phyloP scores from a whole-genome alignment of 2,113 vertebrate genomes.

The Urocitellus parryii region DNA sequence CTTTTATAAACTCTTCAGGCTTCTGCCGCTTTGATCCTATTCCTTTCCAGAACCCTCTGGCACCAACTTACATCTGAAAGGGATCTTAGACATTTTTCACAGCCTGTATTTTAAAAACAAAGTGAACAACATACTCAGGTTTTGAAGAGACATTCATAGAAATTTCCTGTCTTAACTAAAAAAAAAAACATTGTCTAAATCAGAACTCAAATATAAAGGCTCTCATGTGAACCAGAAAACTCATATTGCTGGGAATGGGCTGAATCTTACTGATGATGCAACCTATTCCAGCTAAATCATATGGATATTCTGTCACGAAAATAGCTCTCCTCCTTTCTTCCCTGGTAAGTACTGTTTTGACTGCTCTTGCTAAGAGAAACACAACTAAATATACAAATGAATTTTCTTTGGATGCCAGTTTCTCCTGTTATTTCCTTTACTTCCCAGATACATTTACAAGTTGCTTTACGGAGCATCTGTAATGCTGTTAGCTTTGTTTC shows the following conservation, averaged over 20 bases:
- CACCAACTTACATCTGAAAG: constrained; percentile 1
- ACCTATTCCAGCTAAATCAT: not conserved
- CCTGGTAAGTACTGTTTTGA: not conserved
- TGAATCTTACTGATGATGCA: not conserved
- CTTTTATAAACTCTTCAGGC: not conserved
- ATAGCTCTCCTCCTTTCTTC: constrained; percentile 45
- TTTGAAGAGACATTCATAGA: not conserved
- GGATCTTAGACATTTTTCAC: not conserved
- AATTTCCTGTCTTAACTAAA: not conserved
- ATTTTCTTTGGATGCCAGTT: constrained; percentile 28
- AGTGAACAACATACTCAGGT: not conserved
- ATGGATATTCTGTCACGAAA: not conserved
- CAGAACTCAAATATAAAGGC: constrained; percentile 13
- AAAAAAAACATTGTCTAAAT: not conserved
- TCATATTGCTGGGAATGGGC: not conserved
- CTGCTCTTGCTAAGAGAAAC: constrained; percentile 17
- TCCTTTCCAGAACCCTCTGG: not conserved
- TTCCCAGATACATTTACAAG: not conserved
- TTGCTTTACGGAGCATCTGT: constrained; percentile 55
- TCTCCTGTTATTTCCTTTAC: constrained; percentile 8
- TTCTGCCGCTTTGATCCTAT: not conserved
- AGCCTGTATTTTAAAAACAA: not conserved
- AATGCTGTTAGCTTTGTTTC: constrained; percentile 56
- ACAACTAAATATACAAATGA: not conserved
- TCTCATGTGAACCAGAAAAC: constrained; percentile 37